Evolutionary conservation across 2,113 vertebrate genomes (phyloP), one percentile per base, ranked within the genome.

Genomic region (Cheirogaleus medius): DNA sequence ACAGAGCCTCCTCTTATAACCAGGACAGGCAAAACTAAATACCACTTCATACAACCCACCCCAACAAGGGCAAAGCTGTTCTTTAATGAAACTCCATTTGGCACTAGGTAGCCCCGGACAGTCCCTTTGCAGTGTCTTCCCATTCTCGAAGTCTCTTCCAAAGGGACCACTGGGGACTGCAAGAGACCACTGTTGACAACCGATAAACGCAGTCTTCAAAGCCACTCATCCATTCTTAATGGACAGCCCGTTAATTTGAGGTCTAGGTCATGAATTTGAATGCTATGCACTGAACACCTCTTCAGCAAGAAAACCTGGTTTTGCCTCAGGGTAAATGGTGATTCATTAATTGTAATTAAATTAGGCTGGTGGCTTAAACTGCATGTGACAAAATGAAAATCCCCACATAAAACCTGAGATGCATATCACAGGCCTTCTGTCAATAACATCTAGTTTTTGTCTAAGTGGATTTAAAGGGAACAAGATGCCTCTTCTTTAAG

Each of bases 301-400:
- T 98, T 98, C 98, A 98, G 98, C 97, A 98, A 98, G 98, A 98
- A 98, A 99, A 98, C 97, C 97, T 98, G 98, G 95, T 98, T 98
- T 97, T 98, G 98, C 99, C 98, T 98, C 95, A 93, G 98, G 98
- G 97, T 97, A 98, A 98, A 98, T 97, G 98, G 98, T 98, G 98
- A 98, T 98, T 99, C 98, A 98, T 99, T 99, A 99, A 99, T 98
- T 98, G 98, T 98, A 98, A 99, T 99, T 99, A 98, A 99, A 98
- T 99, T 99, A 98, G 92, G 93, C 95, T 94, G 96, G 95, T 97
- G 87, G 95, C 93, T 98, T 96, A 98, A 99, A 98, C 97, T 97
- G 93, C 94, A 98, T 98, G 98, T 98, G 97, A 98, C 98, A 98
- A 98, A 98, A 96, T 97, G 95, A 98, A 98, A 98, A 98, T 98